phyloP scores from a whole-genome alignment of 2,797 vertebrate species.

The Pipistrellus pygmaeus region DNA sequence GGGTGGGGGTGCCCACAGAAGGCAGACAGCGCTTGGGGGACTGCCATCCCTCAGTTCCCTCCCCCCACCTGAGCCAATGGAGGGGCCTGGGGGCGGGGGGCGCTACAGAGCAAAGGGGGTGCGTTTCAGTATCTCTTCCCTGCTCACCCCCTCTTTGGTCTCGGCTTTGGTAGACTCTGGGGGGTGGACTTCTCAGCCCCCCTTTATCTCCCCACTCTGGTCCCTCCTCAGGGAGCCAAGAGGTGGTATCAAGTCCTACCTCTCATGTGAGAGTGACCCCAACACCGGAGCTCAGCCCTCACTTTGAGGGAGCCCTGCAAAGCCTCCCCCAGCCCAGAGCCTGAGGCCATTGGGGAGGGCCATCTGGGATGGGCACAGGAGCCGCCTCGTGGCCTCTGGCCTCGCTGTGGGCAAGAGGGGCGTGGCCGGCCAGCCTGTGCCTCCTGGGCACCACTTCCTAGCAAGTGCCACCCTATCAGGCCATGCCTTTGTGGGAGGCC shows the following conservation, averaged over 20 bases:
- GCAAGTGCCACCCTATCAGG: not conserved
- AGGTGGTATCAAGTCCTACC: not conserved
- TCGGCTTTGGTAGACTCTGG: not conserved
- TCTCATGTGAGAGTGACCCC: not conserved
- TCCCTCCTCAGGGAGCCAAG: not conserved
- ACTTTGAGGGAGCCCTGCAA: not conserved
- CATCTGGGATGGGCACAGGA: not conserved
- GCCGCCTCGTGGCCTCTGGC: not conserved
- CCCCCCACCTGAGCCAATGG: not conserved
- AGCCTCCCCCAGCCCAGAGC: not conserved
- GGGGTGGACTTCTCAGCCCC: not conserved
- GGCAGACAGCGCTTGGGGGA: not conserved
- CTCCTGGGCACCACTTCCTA: not conserved
- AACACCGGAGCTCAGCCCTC: not conserved
- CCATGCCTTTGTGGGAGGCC: not conserved
- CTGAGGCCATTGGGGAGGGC: not conserved
- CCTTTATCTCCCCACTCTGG: not conserved
- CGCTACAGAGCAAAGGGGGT: not conserved
- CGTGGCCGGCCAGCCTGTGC: not conserved
- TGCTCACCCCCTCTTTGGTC: not conserved
- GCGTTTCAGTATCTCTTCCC: not conserved
- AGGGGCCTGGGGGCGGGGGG: not conserved
- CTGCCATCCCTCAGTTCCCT: not conserved
- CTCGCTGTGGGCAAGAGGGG: not conserved
- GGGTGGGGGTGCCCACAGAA: not conserved